Conservation (phyloP, 2,113 vertebrate genomes). For the Etia nguti region DNA sequence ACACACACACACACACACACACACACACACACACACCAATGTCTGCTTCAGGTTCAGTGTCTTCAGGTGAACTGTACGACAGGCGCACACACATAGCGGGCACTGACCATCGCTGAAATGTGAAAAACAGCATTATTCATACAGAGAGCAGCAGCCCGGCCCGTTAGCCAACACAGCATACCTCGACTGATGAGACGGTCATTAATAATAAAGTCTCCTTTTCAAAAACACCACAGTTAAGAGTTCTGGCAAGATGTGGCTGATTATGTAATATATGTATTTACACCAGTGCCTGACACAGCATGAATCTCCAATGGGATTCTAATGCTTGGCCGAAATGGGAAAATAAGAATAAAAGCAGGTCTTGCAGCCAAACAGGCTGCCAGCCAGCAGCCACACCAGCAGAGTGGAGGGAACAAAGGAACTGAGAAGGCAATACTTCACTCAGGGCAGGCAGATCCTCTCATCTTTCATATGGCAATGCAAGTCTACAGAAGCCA, state of each 20-base stretch:
- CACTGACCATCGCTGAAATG: neutral
- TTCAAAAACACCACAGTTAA: neutral
- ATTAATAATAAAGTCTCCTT: neutral
- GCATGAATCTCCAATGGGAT: neutral
- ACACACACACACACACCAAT: neutral
- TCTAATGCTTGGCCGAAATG: neutral
- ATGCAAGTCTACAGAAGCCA: neutral
- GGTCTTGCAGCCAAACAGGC: constrained; percentile 7
- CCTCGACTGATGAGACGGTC: neutral
- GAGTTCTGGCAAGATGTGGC: neutral
- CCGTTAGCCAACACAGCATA: neutral
- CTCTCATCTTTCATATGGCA: constrained; percentile 46
- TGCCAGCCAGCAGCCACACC: constrained; percentile 1
- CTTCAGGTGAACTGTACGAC: neutral
- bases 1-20: neutral
- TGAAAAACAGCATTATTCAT: neutral
- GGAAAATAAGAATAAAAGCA: neutral
- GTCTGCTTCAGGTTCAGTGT: neutral
- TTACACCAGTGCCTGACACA: neutral
- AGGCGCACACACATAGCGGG: rapidly evolving
- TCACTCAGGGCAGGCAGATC: constrained; percentile 20
- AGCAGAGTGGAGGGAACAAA: constrained; percentile 48
- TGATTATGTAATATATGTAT: neutral
- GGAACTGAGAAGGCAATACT: constrained; percentile 36
- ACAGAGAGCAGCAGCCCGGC: neutral